Evolutionary conservation across 2,113 vertebrate genomes (phyloP).

Genomic region (Paralichthys olivaceus): DNA sequence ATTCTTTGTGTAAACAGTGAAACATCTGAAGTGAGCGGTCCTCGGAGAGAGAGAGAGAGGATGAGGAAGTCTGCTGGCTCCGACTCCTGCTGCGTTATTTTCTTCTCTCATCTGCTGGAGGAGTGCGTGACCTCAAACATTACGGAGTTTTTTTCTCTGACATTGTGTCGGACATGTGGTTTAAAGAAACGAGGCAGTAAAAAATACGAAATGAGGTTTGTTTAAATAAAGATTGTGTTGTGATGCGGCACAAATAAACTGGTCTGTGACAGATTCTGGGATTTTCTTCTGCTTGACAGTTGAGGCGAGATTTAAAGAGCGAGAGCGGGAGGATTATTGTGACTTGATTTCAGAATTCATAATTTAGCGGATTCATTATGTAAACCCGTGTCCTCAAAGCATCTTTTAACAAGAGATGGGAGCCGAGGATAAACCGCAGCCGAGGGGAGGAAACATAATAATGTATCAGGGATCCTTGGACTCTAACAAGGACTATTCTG

Average conservation of each 20-base stretch:
- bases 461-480: background rate
- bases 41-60: conserved; percentile 13
- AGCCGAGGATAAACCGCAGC: background rate
- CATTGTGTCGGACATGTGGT: background rate
- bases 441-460: background rate
- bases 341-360: background rate
- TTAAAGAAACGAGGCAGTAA: no score
- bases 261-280: no score
- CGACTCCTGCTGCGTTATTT: conserved; percentile 2
- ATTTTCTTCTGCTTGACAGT: background rate
- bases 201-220: no score
- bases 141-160: background rate
- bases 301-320: background rate
- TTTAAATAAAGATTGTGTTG: no score
- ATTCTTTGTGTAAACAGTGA: conserved; percentile 36
- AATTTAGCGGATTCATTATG: background rate
- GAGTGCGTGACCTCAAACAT: conserved; percentile 28
- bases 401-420: background rate
- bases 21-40: conserved; percentile 30
- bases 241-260: no score
- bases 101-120: conserved; percentile 15
- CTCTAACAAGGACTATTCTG: background rate
- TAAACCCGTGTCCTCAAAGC: background rate
- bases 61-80: conserved; percentile 23
- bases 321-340: background rate